These are phyloP conservation scores for Oryzias woworae DNA, from an alignment of 2,113 vertebrate genomes.

Conservation along the genomic window DNA sequence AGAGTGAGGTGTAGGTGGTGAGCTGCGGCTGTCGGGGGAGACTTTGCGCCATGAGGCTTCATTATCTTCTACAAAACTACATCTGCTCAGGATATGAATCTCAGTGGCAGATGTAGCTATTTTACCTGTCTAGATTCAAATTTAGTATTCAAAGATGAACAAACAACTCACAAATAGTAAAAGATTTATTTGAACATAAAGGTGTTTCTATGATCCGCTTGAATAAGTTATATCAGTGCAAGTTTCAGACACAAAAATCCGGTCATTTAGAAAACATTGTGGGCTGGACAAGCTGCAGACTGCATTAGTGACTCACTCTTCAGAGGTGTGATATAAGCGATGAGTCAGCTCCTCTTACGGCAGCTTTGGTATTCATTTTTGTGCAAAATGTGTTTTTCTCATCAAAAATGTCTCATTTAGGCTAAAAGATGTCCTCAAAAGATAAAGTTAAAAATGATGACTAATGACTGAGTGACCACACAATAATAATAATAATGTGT, in stretches of 20 bases:
- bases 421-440: not conserved
- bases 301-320: constrained; percentile 16
- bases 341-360: constrained; percentile 19
- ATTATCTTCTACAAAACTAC: not conserved
- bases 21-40: not conserved
- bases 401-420: no score
- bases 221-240: no score
- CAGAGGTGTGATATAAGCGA: not conserved
- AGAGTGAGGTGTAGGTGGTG: no score
- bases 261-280: not conserved
- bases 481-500: not conserved
- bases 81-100: not conserved
- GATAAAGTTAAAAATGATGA: not conserved
- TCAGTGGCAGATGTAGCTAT: not conserved
- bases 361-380: no score
- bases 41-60: not conserved
- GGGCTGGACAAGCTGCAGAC: not conserved
- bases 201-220: no score
- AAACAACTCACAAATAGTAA: no score
- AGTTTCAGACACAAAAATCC: not conserved
- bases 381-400: no score
- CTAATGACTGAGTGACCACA: not conserved
- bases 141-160: no score
- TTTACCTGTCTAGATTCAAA: no score
- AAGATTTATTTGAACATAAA: no score